Conservation (phyloP, 2,113 vertebrate species). For the Bos taurus region ARS-UCD2.0 NC_037333.1:70350501-70351000, state of each 20-base stretch:
- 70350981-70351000: neutral
- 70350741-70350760: neutral
- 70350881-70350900: neutral
- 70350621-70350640: slow-evolving; percentile 69
- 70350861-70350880: neutral
- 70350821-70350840: neutral
- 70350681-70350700: slow-evolving; percentile 52
- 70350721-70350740: neutral
- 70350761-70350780: neutral
- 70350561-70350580: slow-evolving; percentile 58
- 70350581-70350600: slow-evolving; percentile 65
- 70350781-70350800: neutral
- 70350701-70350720: neutral
- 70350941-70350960: neutral
- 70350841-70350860: neutral
- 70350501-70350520: slow-evolving; percentile 18
- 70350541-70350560: neutral
- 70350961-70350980: neutral
- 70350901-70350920: neutral
- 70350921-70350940: neutral
- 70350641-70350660: slow-evolving; percentile 37
- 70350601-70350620: slow-evolving; percentile 56
- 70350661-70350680: slow-evolving; percentile 13
- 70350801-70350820: neutral
- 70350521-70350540: slow-evolving; percentile 38